Conservation (phyloP, 35 echinoderm and acorn worm genomes). For the Chiridota heheva region DNA sequence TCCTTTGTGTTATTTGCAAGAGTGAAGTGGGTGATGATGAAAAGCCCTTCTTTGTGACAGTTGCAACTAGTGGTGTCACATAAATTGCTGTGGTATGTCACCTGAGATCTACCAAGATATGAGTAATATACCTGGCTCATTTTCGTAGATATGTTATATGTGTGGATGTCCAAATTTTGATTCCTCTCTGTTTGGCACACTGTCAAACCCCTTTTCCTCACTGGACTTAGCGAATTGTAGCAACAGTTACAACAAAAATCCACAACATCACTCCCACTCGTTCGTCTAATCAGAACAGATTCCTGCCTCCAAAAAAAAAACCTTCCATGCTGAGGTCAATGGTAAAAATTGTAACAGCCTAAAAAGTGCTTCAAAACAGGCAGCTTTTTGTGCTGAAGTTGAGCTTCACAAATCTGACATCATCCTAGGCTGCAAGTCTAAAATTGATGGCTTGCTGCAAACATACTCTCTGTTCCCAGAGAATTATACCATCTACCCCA, state of each 20-base stretch:
- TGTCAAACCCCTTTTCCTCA: too few species aligned
- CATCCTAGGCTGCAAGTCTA: conserved; percentile 11
- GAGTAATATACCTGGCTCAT: too few species aligned
- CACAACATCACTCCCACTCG: background rate
- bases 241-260: background rate
- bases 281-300: background rate
- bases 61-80: too few species aligned
- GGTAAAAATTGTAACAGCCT: conserved; percentile 45
- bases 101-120: too few species aligned
- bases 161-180: too few species aligned
- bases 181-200: too few species aligned
- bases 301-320: background rate
- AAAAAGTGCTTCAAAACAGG: conserved; percentile 8
- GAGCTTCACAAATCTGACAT: conserved; percentile 3
- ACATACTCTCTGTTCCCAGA: conserved; percentile 9
- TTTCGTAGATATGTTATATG: too few species aligned
- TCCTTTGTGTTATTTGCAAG: too few species aligned
- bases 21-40: too few species aligned
- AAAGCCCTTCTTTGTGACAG: too few species aligned
- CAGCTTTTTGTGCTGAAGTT: background rate
- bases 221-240: background rate
- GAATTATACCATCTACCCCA: background rate
- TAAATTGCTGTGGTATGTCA: too few species aligned
- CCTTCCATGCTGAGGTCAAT: conserved; percentile 13
- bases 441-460: background rate